phyloP scores from a whole-genome alignment of 2,113 vertebrate genomes.

The Regulus satrapa region DNA sequence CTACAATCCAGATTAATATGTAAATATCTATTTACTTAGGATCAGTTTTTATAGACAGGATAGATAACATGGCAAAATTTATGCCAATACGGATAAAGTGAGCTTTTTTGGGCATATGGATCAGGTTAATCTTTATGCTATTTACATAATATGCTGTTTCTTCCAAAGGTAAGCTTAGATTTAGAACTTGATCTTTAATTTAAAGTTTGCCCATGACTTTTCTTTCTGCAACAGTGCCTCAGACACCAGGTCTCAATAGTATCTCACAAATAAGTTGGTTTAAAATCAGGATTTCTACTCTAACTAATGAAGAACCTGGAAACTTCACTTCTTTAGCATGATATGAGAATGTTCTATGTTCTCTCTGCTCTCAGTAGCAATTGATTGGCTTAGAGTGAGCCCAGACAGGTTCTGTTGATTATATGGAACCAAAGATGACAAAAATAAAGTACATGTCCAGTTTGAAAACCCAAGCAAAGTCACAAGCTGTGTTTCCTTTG shows the following conservation, averaged over 20 bases:
- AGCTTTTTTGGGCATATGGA: not conserved
- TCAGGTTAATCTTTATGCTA: not conserved
- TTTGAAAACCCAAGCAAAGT: not conserved
- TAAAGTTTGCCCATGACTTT: not conserved
- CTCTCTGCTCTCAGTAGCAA: not conserved
- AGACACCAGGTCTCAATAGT: not conserved
- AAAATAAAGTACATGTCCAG: not conserved
- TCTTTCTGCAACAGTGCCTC: not conserved
- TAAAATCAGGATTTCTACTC: not conserved
- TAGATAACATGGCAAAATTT: not conserved
- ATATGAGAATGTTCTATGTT: not conserved
- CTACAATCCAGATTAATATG: conserved; percentile 36
- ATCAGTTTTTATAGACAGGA: conserved; percentile 31
- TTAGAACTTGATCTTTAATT: not conserved
- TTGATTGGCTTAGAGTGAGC: not conserved
- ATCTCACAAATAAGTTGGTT: not conserved
- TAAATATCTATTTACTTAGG: conserved; percentile 8
- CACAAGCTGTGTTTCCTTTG: not conserved
- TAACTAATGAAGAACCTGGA: not conserved
- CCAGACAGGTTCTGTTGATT: not conserved
- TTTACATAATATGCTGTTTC: not conserved
- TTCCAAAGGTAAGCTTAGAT: not conserved
- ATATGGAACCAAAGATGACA: not conserved
- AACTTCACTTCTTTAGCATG: not conserved
- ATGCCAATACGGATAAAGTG: not conserved